Percentiles rank a stretch among this genome's conserved stretches.
Evolutionary conservation across 2,113 vertebrate genomes (phyloP).

Genomic region (Camelus bactrianus): DNA sequence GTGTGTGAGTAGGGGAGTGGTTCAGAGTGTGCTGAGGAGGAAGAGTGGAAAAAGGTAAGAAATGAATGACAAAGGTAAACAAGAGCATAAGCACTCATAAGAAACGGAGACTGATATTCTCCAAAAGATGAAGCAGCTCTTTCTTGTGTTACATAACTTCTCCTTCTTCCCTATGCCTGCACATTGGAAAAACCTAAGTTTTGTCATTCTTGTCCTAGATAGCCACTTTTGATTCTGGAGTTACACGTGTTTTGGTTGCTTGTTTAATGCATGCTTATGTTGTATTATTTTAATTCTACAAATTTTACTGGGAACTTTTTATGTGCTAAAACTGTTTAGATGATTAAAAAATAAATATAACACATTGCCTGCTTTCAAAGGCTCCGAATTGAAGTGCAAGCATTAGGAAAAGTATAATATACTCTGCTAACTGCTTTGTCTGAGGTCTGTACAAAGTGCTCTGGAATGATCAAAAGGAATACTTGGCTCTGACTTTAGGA

Average conservation of each 20-base stretch:
- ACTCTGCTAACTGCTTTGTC: not conserved
- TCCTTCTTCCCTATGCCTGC: not conserved
- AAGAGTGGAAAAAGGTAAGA: not conserved
- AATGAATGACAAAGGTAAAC: not conserved
- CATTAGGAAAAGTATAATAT: not conserved
- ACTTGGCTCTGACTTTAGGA: not conserved
- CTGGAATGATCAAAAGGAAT: not conserved
- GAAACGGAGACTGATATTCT: not conserved
- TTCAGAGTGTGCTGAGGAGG: not conserved
- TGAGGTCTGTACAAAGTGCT: not conserved
- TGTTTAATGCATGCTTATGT: not conserved
- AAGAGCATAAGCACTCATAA: not conserved
- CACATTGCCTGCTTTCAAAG: not conserved
- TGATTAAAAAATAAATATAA: not conserved
- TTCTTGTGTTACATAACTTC: not conserved
- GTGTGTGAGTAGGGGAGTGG: fast-evolving
- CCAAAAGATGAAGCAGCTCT: not conserved
- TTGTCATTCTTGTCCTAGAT: not conserved
- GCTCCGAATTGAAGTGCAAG: not conserved
- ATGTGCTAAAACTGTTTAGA: not conserved
- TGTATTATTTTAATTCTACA: not conserved
- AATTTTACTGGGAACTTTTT: not conserved
- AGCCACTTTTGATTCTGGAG: not conserved
- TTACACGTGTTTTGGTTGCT: not conserved
- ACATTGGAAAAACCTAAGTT: not conserved